Conservation (phyloP, 2,797 vertebrate genomes). For the Oceanodroma leucorhoa region DNA sequence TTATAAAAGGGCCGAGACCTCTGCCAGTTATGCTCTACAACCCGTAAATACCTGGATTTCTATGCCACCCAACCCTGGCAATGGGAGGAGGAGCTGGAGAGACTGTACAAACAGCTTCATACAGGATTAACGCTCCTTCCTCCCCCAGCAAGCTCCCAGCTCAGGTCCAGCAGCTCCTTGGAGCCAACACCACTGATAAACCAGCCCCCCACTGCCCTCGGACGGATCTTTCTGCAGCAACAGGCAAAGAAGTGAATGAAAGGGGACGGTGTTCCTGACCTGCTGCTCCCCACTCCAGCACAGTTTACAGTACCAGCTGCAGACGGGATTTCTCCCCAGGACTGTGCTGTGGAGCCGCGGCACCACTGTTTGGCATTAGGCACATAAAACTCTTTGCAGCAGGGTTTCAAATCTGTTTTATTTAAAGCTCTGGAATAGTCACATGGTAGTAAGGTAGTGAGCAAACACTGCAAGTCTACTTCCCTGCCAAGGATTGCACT, state of each 20-base stretch:
- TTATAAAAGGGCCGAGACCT: not conserved
- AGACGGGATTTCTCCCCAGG: not conserved
- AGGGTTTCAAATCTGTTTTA: not conserved
- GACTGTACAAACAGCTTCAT: not conserved
- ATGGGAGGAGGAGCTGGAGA: not conserved
- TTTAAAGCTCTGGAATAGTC: not conserved
- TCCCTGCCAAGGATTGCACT: not conserved
- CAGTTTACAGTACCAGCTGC: not conserved
- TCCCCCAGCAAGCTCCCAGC: not conserved
- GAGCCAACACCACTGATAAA: not conserved
- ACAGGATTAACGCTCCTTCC: accelerated
- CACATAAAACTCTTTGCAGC: not conserved
- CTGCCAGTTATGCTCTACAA: not conserved
- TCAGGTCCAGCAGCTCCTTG: not conserved
- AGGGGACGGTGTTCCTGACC: not conserved
- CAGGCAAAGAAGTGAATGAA: not conserved
- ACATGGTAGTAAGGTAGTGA: not conserved
- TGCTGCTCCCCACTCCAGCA: not conserved
- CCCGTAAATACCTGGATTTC: not conserved
- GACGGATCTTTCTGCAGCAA: not conserved
- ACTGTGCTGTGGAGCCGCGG: not conserved
- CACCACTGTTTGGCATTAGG: not conserved
- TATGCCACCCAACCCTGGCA: not conserved
- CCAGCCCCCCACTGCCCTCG: not conserved
- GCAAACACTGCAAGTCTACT: not conserved